phyloP scores from a whole-genome alignment of 2,888 invertebrate genomes.

The Apamea anceps region DNA sequence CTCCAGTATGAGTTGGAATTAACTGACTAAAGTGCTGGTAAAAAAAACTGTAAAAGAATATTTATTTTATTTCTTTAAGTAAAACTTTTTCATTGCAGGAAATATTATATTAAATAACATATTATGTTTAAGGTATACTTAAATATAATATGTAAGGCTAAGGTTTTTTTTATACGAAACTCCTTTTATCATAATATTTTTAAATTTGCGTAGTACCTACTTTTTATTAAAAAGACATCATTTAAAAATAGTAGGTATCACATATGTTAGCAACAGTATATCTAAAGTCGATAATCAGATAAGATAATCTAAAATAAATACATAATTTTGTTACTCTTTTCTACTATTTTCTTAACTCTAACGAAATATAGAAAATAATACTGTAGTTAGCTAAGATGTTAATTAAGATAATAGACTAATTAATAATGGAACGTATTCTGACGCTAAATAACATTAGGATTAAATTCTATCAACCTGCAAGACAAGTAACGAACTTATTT shows the following conservation, averaged over 20 bases:
- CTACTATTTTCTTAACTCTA: background rate
- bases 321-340: too few species aligned
- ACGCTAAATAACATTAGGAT: constrained; percentile 1
- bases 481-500: background rate
- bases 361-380: background rate
- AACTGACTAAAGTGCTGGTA: background rate
- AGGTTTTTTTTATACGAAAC: background rate
- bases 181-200: too few species aligned
- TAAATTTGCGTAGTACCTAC: background rate
- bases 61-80: background rate
- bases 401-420: constrained; percentile 11
- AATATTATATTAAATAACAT: background rate
- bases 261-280: background rate
- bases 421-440: background rate
- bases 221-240: too few species aligned
- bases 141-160: too few species aligned
- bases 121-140: too few species aligned
- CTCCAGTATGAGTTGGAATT: constrained; percentile 12
- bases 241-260: background rate
- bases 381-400: background rate
- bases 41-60: background rate
- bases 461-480: background rate
- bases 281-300: background rate
- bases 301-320: background rate
- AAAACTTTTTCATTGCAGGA: background rate